A percentile compares a stretch with the other conserved stretches of the same genome.
Evolutionary conservation across 2,888 invertebrate genomes (phyloP).

Genomic region (Harpalus rufipes): DNA sequence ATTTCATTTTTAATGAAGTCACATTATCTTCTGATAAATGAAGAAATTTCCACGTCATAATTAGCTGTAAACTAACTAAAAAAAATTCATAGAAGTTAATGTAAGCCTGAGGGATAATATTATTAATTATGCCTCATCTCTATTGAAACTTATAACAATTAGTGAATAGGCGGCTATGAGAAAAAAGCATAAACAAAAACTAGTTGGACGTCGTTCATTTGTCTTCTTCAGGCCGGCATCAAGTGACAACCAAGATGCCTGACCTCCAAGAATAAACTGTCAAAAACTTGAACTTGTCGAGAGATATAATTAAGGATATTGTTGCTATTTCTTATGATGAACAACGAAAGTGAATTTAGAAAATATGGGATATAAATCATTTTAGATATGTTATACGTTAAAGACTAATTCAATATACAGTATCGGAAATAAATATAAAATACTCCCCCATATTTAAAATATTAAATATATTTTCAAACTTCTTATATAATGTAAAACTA

Average conservation of each 20-base stretch:
- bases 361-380: not conserved
- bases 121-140: conserved; percentile 18
- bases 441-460: no score
- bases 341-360: not conserved
- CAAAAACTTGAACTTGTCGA: conserved; percentile 45
- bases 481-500: no score
- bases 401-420: not conserved
- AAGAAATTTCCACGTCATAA: conserved; percentile 11
- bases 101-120: not conserved
- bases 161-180: conserved; percentile 2
- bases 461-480: no score
- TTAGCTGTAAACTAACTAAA: not conserved
- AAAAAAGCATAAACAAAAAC: conserved; percentile 55
- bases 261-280: conserved; percentile 37
- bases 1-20: conserved; percentile 6
- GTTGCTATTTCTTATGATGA: not conserved
- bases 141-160: conserved; percentile 44
- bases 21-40: conserved; percentile 7
- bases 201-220: conserved; percentile 43
- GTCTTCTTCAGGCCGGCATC: conserved; percentile 46
- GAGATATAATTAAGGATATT: conserved; percentile 38
- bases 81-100: conserved; percentile 21
- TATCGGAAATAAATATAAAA: no score
- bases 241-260: conserved; percentile 53
- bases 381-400: not conserved